Evolutionary conservation across 2,113 vertebrate genomes (phyloP).

Genomic region (Campylorhamphus procurvoides): DNA sequence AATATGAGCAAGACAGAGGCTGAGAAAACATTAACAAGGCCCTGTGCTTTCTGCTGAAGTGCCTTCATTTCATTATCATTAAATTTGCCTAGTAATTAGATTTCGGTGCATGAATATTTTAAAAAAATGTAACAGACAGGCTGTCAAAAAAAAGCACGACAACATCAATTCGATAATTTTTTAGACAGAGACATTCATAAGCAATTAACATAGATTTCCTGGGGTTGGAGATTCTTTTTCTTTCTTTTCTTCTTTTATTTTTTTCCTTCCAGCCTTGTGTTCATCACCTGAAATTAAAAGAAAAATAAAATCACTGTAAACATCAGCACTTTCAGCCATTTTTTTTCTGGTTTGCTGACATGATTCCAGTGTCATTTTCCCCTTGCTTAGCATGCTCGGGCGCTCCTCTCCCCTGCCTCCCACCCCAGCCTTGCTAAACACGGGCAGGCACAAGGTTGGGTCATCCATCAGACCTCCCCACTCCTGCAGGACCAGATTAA

Average conservation of each 20-base stretch:
- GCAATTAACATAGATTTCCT: conserved; percentile 55
- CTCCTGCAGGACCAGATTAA: conserved; percentile 55
- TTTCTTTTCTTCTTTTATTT: background rate
- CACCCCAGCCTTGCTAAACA: background rate
- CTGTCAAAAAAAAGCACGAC: conserved; percentile 61
- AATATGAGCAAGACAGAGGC: conserved; percentile 41
- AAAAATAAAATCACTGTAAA: background rate
- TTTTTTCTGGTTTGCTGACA: background rate
- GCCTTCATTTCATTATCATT: conserved; percentile 69
- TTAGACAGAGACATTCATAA: conserved; percentile 54
- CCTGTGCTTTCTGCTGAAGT: conserved; percentile 55
- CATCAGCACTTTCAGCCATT: background rate
- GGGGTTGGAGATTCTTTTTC: background rate
- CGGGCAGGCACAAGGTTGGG: background rate
- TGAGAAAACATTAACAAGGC: conserved; percentile 52
- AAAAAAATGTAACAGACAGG: conserved; percentile 62
- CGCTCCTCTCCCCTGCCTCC: background rate
- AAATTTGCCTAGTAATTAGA: conserved; percentile 69
- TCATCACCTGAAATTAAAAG: conserved; percentile 33
- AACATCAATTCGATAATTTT: conserved; percentile 49
- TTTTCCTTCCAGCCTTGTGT: background rate
- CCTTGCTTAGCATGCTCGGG: background rate
- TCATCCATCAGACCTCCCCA: conserved; percentile 17
- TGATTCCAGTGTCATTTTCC: background rate
- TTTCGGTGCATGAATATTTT: conserved; percentile 63